phyloP scores from a whole-genome alignment of 2,797 vertebrate species.

The Diglossa cyanea region DNA sequence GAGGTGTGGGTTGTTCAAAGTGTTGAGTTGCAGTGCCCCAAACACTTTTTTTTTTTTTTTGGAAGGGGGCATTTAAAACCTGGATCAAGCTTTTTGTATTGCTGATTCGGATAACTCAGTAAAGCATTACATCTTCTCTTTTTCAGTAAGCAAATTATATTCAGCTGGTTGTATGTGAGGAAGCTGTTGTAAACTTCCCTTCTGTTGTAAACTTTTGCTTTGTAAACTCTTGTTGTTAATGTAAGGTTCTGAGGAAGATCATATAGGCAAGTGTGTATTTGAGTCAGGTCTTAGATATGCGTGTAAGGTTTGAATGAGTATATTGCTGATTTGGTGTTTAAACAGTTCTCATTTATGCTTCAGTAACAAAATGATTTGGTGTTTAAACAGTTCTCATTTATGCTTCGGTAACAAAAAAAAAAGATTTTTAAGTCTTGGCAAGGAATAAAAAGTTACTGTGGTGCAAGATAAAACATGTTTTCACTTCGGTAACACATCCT shows the following conservation, averaged over 20 bases:
- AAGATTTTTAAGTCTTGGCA: not conserved
- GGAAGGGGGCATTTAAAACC: not conserved
- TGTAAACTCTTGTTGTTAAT: not conserved
- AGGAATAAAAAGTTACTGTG: not conserved
- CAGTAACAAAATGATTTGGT: not conserved
- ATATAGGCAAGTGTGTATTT: fast-evolving
- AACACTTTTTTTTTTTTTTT: not conserved
- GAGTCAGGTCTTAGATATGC: not conserved
- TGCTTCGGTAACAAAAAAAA: not conserved
- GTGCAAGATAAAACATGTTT: slow-evolving; percentile 32
- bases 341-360: not conserved
- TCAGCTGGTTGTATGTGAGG: not conserved
- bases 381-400: not conserved
- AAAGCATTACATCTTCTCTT: not conserved
- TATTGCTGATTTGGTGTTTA: not conserved
- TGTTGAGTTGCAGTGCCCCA: not conserved
- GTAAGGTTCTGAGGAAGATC: not conserved
- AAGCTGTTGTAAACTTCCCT: not conserved
- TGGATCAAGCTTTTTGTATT: not conserved
- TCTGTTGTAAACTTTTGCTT: not conserved
- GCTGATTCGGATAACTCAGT: not conserved
- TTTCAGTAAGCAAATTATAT: not conserved
- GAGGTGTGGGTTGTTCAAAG: not conserved
- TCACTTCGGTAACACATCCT: not conserved
- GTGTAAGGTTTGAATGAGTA: fast-evolving